A percentile compares a stretch with the other conserved stretches of the same genome.
These are phyloP conservation scores for Python bivittatus DNA, from an alignment of 2,113 vertebrate species.

Conservation along the genomic window DNA sequence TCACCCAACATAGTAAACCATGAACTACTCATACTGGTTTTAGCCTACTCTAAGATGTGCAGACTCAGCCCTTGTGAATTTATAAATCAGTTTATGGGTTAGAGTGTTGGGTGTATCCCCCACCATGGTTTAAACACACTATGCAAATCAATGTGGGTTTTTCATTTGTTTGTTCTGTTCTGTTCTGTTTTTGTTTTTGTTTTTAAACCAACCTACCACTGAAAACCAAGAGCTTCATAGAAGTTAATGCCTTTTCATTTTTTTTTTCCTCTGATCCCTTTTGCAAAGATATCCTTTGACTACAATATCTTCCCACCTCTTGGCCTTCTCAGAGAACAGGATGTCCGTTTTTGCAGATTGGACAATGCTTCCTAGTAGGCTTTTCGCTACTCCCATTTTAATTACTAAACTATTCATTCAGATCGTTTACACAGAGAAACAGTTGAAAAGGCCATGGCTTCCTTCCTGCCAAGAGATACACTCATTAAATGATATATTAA, in stretches of 20 bases:
- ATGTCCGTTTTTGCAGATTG: neutral
- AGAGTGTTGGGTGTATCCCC: neutral
- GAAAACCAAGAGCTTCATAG: neutral
- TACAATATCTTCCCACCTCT: neutral
- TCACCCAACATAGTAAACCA: neutral
- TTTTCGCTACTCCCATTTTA: constrained; percentile 9
- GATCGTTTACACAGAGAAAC: constrained; percentile 24
- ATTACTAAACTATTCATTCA: constrained; percentile 27
- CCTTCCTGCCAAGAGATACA: constrained; percentile 45
- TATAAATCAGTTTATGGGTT: neutral
- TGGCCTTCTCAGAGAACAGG: neutral
- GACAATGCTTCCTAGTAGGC: neutral
- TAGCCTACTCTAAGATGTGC: too few relatives aligned
- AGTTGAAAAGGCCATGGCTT: constrained; percentile 46
- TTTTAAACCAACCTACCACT: too few relatives aligned
- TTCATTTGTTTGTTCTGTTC: too few relatives aligned
- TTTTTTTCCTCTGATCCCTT: neutral
- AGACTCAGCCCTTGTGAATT: neutral
- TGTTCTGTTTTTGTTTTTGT: too few relatives aligned
- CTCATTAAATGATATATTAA: constrained; percentile 46
- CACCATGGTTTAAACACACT: neutral
- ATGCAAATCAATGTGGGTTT: too few relatives aligned
- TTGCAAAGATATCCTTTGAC: neutral
- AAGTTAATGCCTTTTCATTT: neutral
- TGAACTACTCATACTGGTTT: neutral